Evolutionary conservation across 2,888 invertebrate species (phyloP), one percentile per base, ranked within the genome.

Genomic region (Cetonia aurata): DNA sequence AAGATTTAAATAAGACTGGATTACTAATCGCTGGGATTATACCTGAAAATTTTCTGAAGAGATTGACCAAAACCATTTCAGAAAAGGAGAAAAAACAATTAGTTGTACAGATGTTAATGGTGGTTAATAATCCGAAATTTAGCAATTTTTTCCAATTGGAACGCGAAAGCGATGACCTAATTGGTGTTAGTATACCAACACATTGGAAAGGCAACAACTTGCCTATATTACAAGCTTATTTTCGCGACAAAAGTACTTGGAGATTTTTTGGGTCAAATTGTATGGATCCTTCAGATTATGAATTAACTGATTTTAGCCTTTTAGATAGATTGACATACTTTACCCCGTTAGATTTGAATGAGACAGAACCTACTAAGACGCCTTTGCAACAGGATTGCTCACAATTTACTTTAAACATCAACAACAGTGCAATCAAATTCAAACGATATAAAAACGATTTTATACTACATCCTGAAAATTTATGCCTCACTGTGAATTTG

Each of bases 131-230:
- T 15, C 15, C 12, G n/a, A 37, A 31, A 37, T 56, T 56, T 17
- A 56, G 56, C 33, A 56, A 56, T 4, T 56, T 56, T 17, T 56
- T 56, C 33, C 33, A 56, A 33, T 33, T 37, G 6, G 37, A 9
- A 6, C 56, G 37, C 33, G n/a, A 12, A 9, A 37, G 9, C 56
- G 37, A 56, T 8, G 13, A 19, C 37, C n/a, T 56, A 37, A 56
- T 56, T 15, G 56, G 56, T 10, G 37, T 56, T 9, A 56, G 56
- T 10, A 56, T 56, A n/a, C 56, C 56, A 10, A 31, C 33, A 56
- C 33, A 37, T 37, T 56, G 56, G 33, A 56, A 56, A 13, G 33
- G n/a, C n/a, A 33, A 31, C 37, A 33, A 56, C 15, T 3, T 31
- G 9, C 33, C 37, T 15, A 15, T 56, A 17, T 33, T 56, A 3